Conservation (phyloP, 2,113 vertebrate species). For the Peromyscus leucopus region DNA sequence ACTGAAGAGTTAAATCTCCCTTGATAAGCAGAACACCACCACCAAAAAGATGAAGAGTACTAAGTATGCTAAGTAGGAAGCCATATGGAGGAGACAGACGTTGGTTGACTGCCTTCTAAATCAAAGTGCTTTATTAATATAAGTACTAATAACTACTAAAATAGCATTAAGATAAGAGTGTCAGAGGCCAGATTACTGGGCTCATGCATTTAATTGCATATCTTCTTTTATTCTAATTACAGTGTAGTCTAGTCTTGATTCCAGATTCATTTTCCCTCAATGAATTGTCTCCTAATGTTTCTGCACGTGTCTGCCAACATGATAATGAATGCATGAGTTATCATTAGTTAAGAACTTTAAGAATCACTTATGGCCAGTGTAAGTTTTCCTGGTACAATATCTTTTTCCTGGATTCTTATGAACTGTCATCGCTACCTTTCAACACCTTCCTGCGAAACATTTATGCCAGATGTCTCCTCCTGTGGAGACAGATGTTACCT, state of each 20-base stretch:
- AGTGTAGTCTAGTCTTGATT: constrained; percentile 59
- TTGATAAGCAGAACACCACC: not conserved
- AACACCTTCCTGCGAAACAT: not conserved
- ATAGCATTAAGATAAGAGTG: constrained; percentile 28
- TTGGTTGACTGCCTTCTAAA: not conserved
- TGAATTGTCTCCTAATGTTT: constrained; percentile 31
- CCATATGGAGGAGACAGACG: not conserved
- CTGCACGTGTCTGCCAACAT: constrained; percentile 15
- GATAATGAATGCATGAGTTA: constrained; percentile 65
- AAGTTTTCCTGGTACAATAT: constrained; percentile 16
- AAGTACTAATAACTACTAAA: not conserved
- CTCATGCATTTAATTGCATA: constrained; percentile 42
- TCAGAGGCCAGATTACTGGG: constrained; percentile 65
- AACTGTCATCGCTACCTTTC: not conserved
- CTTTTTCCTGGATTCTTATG: not conserved
- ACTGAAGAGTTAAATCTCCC: not conserved
- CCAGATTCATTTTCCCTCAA: constrained; percentile 59
- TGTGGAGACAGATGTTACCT: not conserved
- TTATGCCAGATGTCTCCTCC: not conserved
- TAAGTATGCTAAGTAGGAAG: not conserved
- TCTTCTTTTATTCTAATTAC: constrained; percentile 71
- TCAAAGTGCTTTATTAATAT: not conserved
- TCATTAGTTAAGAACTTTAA: constrained; percentile 52
- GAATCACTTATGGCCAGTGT: constrained; percentile 2
- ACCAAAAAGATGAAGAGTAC: not conserved